phyloP scores from a whole-genome alignment of 1,140 invertebrate species.

The Ericerus pela region DNA sequence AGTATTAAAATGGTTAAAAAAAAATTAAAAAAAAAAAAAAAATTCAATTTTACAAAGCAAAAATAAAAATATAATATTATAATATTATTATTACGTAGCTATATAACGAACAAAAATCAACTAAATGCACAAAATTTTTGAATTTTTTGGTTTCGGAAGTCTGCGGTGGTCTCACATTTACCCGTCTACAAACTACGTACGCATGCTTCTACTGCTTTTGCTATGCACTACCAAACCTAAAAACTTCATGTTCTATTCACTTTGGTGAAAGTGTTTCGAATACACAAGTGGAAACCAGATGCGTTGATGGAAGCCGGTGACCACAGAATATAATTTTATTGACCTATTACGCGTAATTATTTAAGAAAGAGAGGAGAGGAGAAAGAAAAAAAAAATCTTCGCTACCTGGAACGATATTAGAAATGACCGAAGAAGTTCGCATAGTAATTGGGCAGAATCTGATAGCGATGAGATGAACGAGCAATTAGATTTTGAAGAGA shows the following conservation, averaged over 20 bases:
- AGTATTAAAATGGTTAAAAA: neutral
- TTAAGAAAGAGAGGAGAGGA: no score
- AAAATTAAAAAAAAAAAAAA: neutral
- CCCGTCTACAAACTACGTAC: constrained; percentile 1
- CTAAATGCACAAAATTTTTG: no score
- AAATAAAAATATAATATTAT: no score
- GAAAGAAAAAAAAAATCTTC: no score
- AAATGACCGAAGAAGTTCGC: no score
- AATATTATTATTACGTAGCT: no score
- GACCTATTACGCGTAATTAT: constrained; percentile 5
- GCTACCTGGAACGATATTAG: no score
- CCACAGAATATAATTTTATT: neutral
- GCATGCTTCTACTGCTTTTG: neutral
- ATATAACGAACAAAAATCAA: no score
- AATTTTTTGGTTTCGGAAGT: neutral
- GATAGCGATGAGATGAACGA: no score
- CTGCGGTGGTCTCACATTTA: constrained; percentile 6
- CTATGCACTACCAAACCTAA: neutral
- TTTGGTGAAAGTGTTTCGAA: neutral
- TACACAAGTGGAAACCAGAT: constrained; percentile 7
- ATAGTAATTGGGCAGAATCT: no score
- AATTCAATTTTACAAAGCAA: no score
- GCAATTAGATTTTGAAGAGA: no score
- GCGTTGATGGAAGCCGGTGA: constrained; percentile 8
- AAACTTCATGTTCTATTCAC: neutral